phyloP scores from a whole-genome alignment of 64 coral and sea anemone species.

The Pocillopora verrucosa region DNA sequence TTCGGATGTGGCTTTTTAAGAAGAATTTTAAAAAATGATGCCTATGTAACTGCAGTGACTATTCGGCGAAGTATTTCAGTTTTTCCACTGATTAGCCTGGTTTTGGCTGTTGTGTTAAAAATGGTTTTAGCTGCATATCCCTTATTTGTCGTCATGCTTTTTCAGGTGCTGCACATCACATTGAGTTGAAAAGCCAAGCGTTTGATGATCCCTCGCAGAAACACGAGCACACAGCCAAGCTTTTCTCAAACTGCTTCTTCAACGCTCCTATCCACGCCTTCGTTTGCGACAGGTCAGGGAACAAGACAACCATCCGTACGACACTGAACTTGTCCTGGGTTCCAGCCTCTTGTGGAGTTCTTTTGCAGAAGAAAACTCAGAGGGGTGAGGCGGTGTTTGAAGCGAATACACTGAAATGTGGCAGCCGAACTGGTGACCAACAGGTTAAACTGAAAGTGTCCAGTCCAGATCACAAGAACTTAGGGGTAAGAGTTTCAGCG shows the following conservation, averaged over 20 bases:
- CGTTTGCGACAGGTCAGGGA: slow-evolving; percentile 72
- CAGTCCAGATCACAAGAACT: slow-evolving; percentile 61
- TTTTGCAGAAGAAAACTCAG: slow-evolving; percentile 60
- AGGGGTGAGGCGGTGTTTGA: slow-evolving; percentile 70
- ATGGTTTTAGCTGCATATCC: too few relatives aligned
- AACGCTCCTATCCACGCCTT: slow-evolving; percentile 52
- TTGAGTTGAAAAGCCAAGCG: slow-evolving; percentile 75
- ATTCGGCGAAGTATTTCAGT: too few relatives aligned
- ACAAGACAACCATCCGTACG: slow-evolving; percentile 76
- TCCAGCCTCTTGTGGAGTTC: slow-evolving; percentile 44
- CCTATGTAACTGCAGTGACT: too few relatives aligned
- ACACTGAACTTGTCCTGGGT: slow-evolving; percentile 60
- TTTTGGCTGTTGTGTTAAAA: too few relatives aligned
- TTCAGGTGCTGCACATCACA: slow-evolving; percentile 77
- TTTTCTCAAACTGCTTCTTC: slow-evolving; percentile 65
- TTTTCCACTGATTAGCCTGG: too few relatives aligned
- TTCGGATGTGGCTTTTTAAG: too few relatives aligned
- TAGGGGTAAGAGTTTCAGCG: slow-evolving; percentile 39
- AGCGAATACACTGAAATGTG: slow-evolving; percentile 55
- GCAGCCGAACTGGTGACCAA: slow-evolving; percentile 49
- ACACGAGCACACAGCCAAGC: slow-evolving; percentile 53
- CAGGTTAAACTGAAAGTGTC: slow-evolving; percentile 62
- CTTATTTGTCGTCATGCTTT: not conserved
- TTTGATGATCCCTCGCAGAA: slow-evolving; percentile 58
- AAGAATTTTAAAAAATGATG: too few relatives aligned